Evolutionary conservation across 2,888 invertebrate genomes (phyloP), one percentile per base, ranked within the genome.

Genomic region (Baccha elongata): DNA sequence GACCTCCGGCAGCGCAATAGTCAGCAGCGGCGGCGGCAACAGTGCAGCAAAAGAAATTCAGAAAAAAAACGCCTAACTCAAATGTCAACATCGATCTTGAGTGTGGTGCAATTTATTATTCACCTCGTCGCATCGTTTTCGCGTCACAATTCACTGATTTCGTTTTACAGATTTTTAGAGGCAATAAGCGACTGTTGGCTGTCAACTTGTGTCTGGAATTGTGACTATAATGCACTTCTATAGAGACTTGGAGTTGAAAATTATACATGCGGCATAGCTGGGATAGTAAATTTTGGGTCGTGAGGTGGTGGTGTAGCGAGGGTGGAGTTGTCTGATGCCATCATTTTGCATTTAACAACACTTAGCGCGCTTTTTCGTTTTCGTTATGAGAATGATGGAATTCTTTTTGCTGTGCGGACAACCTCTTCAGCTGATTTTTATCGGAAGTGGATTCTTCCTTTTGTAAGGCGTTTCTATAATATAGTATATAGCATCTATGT

Each of bases 91-190:
- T 75, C 65, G 75, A 75, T 80, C 75, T 69, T 55, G 55, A 75
- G 64, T 74, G 58, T 71, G 65, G 65, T 76, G 81, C 76, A 81
- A 76, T 81, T n/a, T 81, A 81, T 76, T 76, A 72, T 81, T 81
- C 81, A 76, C 81, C 81, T 81, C 76, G 71, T 50, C 53, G 76
- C 76, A 67, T 62, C 60, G 71, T 72, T 71, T 46, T 52, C 67
- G 75, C 76, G 81, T 81, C 81, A 76, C 81, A 81, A 62, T 35
- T 71, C 81, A 67, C 46, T 76, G 81, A 67, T 76, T 81, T 67
- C 40, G 23, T 17, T 52, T 23, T 46, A 62, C 53, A 53, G 64
- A 62, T 58, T 53, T 32, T 48, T 53, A 42, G 8, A n/a, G 35
- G 53, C 53, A 53, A 53, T 53, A 50, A 50, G 65, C 23, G 67